Evolutionary conservation across 1,140 invertebrate genomes (phyloP), one percentile per base, ranked within the genome.

Genomic region (Heliconius nattereri): DNA sequence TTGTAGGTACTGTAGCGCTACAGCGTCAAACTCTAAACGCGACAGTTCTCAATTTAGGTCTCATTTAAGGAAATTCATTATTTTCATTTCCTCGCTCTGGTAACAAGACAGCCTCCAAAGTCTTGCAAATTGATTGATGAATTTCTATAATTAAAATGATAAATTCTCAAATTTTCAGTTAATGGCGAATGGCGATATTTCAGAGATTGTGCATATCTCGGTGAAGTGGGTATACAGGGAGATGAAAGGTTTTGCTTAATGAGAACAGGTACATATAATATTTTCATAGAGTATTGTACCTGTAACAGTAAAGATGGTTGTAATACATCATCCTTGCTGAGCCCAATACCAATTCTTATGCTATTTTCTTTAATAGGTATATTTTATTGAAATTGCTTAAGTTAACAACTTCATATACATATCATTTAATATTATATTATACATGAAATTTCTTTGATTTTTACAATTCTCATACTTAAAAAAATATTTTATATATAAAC

Each of bases 221-320:
- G 98, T 7, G 98, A 98, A 87, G 97, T 98, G 1, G 98, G 98
- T 1, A 98, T 99, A 60, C 96, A 95, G 86, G 97, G 98, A 1
- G 98, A 99, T 89, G 98, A 98, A 93, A 95, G 98, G 74, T 98
- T 98, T 90, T 99, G 98, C 85, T 94, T 98, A 19, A 98, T 98
- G 96, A 95, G 98, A 85, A 98, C 98, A 13, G 98, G 98, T 66
- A 98, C 98, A 3, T 98, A 98, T 90, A 98, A 99, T 90, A 98
- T 99, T 83, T 98, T 98, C 90, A 97, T 98, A 94, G 98, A 99
- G 94, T 98, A 98, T 86, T 99, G 98, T 90, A 98, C 98, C 1
- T 99, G 98, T 87, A 98, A 97, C 84, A 98, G 97, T 86, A 98
- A 98, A 95, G 98, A 98, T 94, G 98, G 98, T 7, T 99, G 98